A percentile compares a stretch with the other conserved stretches of the same genome.
Evolutionary conservation across 1,140 invertebrate genomes (phyloP).

Genomic region (Drosophila arawakana): DNA sequence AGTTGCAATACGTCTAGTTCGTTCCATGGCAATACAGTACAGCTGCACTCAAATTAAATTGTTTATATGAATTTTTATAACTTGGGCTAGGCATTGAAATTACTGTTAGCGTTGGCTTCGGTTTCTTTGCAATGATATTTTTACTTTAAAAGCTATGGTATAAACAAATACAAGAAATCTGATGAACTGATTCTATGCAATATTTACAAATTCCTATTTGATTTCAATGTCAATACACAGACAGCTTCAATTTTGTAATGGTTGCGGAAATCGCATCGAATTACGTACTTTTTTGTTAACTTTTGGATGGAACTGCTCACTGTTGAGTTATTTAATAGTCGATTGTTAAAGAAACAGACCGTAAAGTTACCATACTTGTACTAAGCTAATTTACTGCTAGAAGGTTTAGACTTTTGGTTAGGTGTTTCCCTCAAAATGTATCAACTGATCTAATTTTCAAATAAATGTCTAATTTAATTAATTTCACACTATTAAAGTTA

Average conservation of each 20-base stretch:
- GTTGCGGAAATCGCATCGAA: background rate
- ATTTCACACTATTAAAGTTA: too few species aligned
- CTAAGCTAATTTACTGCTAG: too few species aligned
- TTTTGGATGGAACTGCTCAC: too few species aligned
- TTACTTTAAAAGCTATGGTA: background rate
- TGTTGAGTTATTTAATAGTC: too few species aligned
- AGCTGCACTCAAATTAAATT: background rate
- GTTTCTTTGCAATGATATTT: background rate
- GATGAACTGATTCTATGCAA: background rate
- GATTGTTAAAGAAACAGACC: too few species aligned
- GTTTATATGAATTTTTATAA: background rate
- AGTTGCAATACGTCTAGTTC: conserved; percentile 29
- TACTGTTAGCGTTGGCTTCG: too few species aligned
- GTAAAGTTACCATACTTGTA: too few species aligned
- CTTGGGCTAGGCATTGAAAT: background rate
- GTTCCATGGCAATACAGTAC: conserved; percentile 1
- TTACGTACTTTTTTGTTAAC: background rate
- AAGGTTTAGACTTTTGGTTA: too few species aligned
- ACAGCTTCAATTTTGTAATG: background rate
- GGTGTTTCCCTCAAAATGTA: too few species aligned
- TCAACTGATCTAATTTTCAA: too few species aligned
- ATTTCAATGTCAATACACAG: background rate
- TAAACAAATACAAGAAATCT: background rate
- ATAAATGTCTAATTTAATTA: too few species aligned
- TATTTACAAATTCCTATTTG: background rate